Base-by-base conservation (phyloP, 2,888 invertebrate genomes). In the Idaea straminata region DNA sequence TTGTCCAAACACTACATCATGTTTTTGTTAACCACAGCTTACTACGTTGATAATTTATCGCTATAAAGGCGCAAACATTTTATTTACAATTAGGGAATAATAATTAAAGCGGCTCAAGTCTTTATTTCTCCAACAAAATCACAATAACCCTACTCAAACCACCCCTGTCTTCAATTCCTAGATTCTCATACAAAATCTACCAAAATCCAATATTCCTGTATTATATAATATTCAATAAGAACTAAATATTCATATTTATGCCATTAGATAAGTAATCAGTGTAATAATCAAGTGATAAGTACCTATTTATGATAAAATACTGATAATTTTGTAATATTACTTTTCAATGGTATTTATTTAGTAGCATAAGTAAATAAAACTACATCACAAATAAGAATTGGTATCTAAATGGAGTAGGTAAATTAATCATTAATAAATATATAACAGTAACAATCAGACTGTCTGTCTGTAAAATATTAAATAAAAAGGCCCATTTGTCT, bases 221-320 rank as follows among this genome's bases (percentile, higher is more conserved):
- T 6, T 47, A 47, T 3, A 7, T 47, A 47, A 47, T 7, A 47
- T 47, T 47, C 47, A 47, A 7, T 47, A 47, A 47, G 47, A 47
- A 7, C 6, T 13, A 13, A 13, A 10, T 47, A 47, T 47, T 47
- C 47, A 47, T 47, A 47, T 47, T 47, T 47, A 47, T 47, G 47
- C 47, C 47, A 47, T 47, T 47, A 47, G 47, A 47, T 47, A 47
- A 47, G 47, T 47, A 47, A 47, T 47, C 47, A 47, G 47, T 47
- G 10, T 13, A 47, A 47, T 47, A 47, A 47, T 47, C 47, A 47
- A 47, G 47, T 47, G 47, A 47, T 47, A 47, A 47, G 5, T 47
- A 13, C 47, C 47, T 47, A 47, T 47, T 47, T 47, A 47, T 47
- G 47, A 47, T 47, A 47, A 47, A 47, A 10, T 47, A 47, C 47